These are phyloP conservation scores for Sebastes trivittatus DNA, from an alignment of 2,797 vertebrate species.

Conservation along the genomic window DNA sequence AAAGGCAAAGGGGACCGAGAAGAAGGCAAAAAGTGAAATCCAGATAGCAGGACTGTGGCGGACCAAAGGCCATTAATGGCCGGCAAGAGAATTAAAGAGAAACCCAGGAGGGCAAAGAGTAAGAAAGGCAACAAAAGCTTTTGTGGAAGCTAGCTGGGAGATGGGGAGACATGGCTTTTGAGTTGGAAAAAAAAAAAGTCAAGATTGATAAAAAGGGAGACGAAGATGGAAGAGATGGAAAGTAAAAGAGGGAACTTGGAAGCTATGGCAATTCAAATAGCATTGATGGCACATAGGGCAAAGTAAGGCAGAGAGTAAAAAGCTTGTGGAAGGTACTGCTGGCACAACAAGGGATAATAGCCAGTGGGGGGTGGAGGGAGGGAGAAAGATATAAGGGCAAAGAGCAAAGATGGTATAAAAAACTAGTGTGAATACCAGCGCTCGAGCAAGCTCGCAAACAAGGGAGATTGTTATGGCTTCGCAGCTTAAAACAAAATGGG, in stretches of 20 bases:
- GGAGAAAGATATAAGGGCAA: constrained; percentile 24
- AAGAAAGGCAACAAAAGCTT: constrained; percentile 27
- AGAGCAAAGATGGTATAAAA: constrained; percentile 26
- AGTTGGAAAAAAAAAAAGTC: background rate
- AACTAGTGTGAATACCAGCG: constrained; percentile 23
- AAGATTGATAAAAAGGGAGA: constrained; percentile 19
- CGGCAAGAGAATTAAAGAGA: constrained; percentile 29
- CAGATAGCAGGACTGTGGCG: constrained; percentile 4
- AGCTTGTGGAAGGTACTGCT: constrained; percentile 3
- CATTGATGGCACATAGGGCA: background rate
- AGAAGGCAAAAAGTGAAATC: constrained; percentile 33
- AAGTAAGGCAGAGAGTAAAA: constrained; percentile 22
- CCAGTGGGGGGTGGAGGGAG: background rate
- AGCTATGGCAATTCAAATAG: constrained; percentile 15
- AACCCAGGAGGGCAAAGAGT: constrained; percentile 26
- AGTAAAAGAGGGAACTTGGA: constrained; percentile 20
- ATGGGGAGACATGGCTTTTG: constrained; percentile 14
- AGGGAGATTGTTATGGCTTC: constrained; percentile 48
- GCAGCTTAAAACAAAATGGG: constrained; percentile 45
- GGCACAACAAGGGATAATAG: constrained; percentile 34
- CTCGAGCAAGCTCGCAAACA: constrained; percentile 48
- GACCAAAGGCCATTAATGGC: constrained; percentile 35
- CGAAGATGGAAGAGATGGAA: constrained; percentile 1
- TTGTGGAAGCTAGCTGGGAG: background rate
- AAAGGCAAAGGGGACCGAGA: constrained; percentile 28